Conservation (phyloP, 2,113 vertebrate genomes). For the Apteryx mantelli region DNA sequence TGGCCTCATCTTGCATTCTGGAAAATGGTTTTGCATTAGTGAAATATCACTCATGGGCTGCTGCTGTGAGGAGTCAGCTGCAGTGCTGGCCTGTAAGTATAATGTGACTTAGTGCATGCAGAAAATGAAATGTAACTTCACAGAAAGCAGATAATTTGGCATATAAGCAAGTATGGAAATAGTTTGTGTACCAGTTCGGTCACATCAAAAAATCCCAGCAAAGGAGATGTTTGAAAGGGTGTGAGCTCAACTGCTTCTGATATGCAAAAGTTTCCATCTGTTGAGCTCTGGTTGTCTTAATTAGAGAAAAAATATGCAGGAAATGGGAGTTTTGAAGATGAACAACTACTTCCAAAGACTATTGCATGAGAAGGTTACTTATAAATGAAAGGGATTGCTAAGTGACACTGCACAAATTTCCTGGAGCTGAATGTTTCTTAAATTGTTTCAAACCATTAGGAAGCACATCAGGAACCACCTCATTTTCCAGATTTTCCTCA, state of each 20-base stretch:
- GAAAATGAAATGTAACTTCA: slow-evolving; percentile 22
- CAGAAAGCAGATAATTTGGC: not conserved
- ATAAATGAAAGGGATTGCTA: not conserved
- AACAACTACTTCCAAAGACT: not conserved
- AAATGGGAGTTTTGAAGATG: not conserved
- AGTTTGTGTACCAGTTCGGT: slow-evolving; percentile 29
- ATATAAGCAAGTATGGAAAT: slow-evolving; percentile 7
- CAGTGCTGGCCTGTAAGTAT: not conserved
- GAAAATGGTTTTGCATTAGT: slow-evolving; percentile 36
- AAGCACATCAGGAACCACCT: not conserved
- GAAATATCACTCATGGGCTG: not conserved
- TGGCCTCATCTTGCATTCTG: slow-evolving; percentile 2
- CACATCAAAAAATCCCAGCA: not conserved
- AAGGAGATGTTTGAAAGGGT: slow-evolving; percentile 39
- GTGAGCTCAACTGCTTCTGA: not conserved
- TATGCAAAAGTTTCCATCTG: not conserved
- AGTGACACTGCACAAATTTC: not conserved
- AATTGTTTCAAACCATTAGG: not conserved
- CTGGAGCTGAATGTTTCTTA: not conserved
- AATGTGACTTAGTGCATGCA: slow-evolving; percentile 14
- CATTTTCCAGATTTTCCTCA: not conserved
- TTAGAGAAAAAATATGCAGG: not conserved
- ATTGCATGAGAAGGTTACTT: not conserved
- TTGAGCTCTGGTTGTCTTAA: slow-evolving; percentile 21
- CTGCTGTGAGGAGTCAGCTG: not conserved